phyloP scores from a whole-genome alignment of 2,113 vertebrate genomes.

The Gallinago undulata region DNA sequence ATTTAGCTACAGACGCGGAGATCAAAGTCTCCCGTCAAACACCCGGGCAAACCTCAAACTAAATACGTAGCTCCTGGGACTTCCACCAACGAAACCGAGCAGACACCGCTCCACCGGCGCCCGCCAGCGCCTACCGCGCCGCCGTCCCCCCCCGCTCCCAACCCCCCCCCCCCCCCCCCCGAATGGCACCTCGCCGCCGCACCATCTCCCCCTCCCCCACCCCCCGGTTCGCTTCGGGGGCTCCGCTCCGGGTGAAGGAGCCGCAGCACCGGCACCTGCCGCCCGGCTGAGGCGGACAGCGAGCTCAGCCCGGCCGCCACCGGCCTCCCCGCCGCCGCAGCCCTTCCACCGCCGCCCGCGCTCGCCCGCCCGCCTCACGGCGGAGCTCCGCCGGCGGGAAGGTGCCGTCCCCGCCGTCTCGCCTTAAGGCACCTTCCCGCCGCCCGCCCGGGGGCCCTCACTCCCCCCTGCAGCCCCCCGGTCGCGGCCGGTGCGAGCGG shows the following conservation, averaged over 20 bases:
- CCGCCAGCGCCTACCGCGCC: background rate
- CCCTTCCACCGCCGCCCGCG: background rate
- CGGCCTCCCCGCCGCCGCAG: background rate
- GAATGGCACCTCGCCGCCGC: background rate
- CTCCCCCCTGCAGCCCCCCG: background rate
- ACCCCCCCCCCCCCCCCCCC: accelerated
- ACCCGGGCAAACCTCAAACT: slow-evolving; percentile 21
- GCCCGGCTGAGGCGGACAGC: background rate
- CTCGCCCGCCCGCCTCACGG: background rate
- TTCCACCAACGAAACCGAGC: background rate
- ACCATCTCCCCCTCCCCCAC: background rate
- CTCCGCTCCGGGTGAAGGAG: background rate
- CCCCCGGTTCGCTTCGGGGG: background rate
- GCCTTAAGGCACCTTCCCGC: background rate
- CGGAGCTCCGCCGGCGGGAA: background rate
- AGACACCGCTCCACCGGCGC: background rate
- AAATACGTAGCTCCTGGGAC: slow-evolving; percentile 39
- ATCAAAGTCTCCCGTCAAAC: slow-evolving; percentile 3
- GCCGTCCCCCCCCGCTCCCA: background rate
- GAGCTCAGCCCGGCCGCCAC: background rate
- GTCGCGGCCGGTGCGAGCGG: background rate
- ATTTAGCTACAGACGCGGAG: background rate
- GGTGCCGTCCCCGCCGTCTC: background rate
- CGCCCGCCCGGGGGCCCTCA: background rate
- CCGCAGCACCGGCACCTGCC: background rate